phyloP scores from a whole-genome alignment of 2,113 vertebrate species.

The Myotis lucifugus region DNA sequence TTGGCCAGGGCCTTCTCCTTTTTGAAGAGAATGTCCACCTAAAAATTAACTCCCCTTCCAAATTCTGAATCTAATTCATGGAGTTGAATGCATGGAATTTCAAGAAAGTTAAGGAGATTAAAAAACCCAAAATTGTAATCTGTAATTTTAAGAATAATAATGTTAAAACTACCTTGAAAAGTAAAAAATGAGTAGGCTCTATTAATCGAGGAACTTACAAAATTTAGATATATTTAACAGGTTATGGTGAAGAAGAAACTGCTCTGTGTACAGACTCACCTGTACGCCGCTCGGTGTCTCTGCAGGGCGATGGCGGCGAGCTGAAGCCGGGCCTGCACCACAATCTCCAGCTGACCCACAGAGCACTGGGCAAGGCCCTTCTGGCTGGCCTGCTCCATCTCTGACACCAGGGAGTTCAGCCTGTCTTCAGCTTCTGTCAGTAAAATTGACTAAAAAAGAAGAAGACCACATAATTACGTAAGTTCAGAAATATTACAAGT shows the following conservation, averaged over 20 bases:
- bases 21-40: not conserved
- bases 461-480: not conserved
- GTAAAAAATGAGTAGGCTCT: not conserved
- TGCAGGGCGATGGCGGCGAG: conserved; percentile 88
- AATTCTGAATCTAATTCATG: not conserved
- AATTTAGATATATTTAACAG: not conserved
- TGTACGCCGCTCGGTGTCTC: conserved; percentile 85
- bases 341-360: conserved; percentile 86
- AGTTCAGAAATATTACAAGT: conserved; percentile 42
- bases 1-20: not conserved
- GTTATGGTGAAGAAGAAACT: not conserved
- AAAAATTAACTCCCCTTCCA: not conserved
- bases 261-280: conserved; percentile 77
- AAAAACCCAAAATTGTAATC: not conserved
- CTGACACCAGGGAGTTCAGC: conserved; percentile 79
- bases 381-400: conserved; percentile 53
- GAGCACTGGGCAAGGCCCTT: conserved; percentile 58
- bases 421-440: conserved; percentile 85
- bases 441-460: conserved; percentile 83
- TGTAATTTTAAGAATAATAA: not conserved
- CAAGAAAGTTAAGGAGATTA: not conserved
- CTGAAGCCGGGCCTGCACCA: conserved; percentile 88
- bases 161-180: not conserved
- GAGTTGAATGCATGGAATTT: not conserved
- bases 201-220: not conserved